phyloP scores from a whole-genome alignment of 92 coral and sea anemone genomes.

The Isaurus tuberculatus region DNA sequence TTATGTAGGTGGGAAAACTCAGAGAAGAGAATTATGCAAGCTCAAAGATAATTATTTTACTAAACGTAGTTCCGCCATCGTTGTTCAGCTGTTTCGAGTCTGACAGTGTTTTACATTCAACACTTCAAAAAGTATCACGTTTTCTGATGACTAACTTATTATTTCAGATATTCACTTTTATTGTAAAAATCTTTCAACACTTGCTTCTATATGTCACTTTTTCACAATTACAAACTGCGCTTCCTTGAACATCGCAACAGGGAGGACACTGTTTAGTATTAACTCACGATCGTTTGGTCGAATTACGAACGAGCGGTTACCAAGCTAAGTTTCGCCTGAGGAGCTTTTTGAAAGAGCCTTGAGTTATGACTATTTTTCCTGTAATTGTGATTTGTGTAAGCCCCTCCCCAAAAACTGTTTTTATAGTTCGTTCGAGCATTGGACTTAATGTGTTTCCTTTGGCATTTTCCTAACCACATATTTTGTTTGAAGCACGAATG shows the following conservation, averaged over 20 bases:
- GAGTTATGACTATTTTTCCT: too few species aligned
- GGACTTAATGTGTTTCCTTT: too few species aligned
- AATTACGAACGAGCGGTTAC: background rate
- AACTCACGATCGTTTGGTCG: background rate
- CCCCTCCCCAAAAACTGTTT: too few species aligned
- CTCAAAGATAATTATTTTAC: constrained; percentile 11
- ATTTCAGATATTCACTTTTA: background rate
- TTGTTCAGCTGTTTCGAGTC: background rate
- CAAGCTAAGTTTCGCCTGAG: constrained; percentile 10
- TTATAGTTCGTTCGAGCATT: too few species aligned
- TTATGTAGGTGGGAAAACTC: too few species aligned
- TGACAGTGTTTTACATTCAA: background rate
- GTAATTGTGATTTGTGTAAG: too few species aligned
- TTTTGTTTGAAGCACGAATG: background rate
- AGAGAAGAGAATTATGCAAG: too few species aligned
- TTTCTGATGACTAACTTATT: constrained; percentile 25
- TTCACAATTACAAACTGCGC: constrained; percentile 16
- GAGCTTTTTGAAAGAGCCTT: constrained; percentile 19
- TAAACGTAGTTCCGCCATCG: constrained; percentile 16
- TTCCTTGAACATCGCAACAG: background rate
- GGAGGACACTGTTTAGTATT: background rate
- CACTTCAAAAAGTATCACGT: constrained; percentile 9
- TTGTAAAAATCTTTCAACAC: constrained; percentile 22
- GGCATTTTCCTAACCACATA: too few species aligned
- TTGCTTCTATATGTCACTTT: background rate